Evolutionary conservation across 2,797 vertebrate genomes (phyloP), one percentile per base, ranked within the genome.

Genomic region (Cirrhinus mrigala): DNA sequence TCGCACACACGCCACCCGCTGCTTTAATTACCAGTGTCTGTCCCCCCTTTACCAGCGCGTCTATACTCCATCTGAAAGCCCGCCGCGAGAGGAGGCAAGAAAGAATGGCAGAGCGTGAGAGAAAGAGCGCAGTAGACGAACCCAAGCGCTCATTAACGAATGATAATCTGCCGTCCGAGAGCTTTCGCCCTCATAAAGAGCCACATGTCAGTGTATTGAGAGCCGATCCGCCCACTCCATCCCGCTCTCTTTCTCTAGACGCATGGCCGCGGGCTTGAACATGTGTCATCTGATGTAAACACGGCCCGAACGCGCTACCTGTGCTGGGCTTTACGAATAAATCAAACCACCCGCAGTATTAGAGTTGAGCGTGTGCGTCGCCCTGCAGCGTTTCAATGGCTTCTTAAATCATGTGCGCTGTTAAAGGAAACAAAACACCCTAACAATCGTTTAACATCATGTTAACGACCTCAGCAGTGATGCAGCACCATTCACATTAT

Each of bases 1-100:
- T 68, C 83, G 81, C 84, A 84, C 70, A 85, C 83, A 93, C 88
- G n/a, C 92, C 94, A 94, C 95, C 94, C 89, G 90, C 95, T 94
- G 96, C 93, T 96, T 95, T 96, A 96, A 96, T 96, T 96, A 96
- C 96, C 92, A 93, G 94, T 94, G 93, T 94, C 92, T 94, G 93
- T 93, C 90, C 69, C 78, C 80, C 92, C 93, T 86, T 95, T 95
- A 94, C 91, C 91, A 87, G 93, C 90, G 87, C 93, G 94, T 94
- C 93, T 94, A 91, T 93, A 92, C 91, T 92, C 92, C 92, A 86
- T 79, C 73, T 74, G 73, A 86, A 94, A 94, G 93, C 92, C 91
- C 73, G 64, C 85, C 88, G 92, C 91, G 91, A 92, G 89, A 82
- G 90, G 88, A 33, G 68, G 90, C 66, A 60, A 64, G 52, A 46